phyloP scores from a whole-genome alignment of 1,140 invertebrate species.

The Hestina assimilis region DNA sequence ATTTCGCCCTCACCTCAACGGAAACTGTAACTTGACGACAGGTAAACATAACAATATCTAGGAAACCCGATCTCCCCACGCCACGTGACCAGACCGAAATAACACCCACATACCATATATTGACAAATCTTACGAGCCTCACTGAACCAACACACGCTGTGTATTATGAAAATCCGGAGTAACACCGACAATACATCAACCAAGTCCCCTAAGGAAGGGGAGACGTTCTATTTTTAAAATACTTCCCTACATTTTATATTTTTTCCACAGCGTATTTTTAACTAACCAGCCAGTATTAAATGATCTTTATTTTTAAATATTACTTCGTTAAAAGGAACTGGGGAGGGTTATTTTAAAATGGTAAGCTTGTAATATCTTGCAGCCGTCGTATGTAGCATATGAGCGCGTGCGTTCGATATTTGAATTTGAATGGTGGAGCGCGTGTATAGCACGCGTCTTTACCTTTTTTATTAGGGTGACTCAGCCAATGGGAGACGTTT shows the following conservation, averaged over 20 bases:
- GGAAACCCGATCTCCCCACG: constrained; percentile 47
- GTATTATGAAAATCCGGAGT: constrained; percentile 75
- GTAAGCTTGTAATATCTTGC: constrained; percentile 63
- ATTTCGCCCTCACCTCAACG: constrained; percentile 14
- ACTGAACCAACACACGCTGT: constrained; percentile 69
- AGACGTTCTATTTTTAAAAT: constrained; percentile 72
- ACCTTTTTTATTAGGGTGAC: constrained; percentile 65
- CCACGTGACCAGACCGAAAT: constrained; percentile 66
- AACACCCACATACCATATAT: constrained; percentile 70
- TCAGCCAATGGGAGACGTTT: constrained; percentile 54
- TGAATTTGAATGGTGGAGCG: constrained; percentile 62
- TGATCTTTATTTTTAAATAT: constrained; percentile 35
- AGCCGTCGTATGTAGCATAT: constrained; percentile 55
- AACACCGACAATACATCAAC: constrained; percentile 72
- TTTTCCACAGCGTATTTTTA: constrained; percentile 71
- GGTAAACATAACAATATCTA: constrained; percentile 49
- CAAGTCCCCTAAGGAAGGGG: constrained; percentile 63
- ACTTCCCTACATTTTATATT: constrained; percentile 75
- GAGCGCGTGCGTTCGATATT: constrained; percentile 61
- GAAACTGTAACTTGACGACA: constrained; percentile 41
- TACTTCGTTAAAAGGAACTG: constrained; percentile 23
- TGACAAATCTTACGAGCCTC: constrained; percentile 76
- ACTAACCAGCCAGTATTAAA: constrained; percentile 37
- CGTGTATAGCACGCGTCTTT: constrained; percentile 61
- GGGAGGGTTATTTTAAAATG: constrained; percentile 52